phyloP scores from a whole-genome alignment of 1,140 invertebrate genomes.

The Oreohelix idahoensis region DNA sequence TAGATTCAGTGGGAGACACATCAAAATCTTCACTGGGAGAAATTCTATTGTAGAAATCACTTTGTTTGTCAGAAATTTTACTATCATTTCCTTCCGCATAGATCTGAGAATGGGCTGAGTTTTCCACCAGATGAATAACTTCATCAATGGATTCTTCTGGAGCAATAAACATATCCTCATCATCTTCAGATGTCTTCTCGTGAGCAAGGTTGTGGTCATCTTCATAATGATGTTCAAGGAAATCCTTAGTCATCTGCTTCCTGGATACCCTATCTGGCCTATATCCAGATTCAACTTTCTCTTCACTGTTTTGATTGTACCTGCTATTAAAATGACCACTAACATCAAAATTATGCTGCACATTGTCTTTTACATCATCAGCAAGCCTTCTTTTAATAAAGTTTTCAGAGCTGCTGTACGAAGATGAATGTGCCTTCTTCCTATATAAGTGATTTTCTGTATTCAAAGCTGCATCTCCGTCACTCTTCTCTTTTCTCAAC shows the following conservation, averaged over 20 bases:
- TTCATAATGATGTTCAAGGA: background rate
- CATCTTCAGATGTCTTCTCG: background rate
- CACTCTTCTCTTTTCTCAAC: background rate
- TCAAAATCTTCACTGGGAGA: conserved; percentile 6
- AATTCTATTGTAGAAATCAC: background rate
- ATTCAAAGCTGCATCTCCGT: background rate
- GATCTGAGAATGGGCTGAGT: conserved; percentile 6
- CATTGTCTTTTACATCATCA: conserved; percentile 65
- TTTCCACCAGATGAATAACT: background rate
- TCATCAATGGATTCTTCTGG: background rate
- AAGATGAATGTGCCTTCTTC: conserved; percentile 33
- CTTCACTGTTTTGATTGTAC: background rate
- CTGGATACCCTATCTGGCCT: background rate
- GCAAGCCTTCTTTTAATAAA: conserved; percentile 61
- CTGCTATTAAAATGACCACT: background rate
- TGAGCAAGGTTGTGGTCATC: background rate
- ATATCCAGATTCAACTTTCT: background rate
- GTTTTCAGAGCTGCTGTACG: conserved; percentile 56
- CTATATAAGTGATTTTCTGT: conserved; percentile 43
- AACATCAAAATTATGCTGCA: conserved; percentile 41
- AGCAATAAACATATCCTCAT: conserved; percentile 9
- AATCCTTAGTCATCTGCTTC: background rate
- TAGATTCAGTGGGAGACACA: conserved; percentile 30
- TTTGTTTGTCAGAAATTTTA: background rate
- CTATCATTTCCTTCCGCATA: background rate